Conservation (phyloP, 2,888 invertebrate species). For the Coelopa pilipes region DNA sequence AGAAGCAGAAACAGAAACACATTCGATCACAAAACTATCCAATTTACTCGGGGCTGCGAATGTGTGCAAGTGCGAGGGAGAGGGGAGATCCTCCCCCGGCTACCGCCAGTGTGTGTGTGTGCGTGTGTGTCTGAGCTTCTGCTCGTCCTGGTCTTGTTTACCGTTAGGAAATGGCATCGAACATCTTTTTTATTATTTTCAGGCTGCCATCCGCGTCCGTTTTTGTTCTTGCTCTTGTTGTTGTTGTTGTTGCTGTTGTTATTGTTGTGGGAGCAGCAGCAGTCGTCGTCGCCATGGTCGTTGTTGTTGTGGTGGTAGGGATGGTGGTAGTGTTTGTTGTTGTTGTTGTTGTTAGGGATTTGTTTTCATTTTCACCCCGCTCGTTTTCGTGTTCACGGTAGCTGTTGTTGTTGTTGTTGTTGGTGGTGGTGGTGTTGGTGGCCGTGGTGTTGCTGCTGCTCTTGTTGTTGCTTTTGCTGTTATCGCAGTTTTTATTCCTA, state of each 20-base stretch:
- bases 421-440: neutral
- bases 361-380: slow-evolving; percentile 42
- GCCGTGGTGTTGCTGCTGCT: neutral
- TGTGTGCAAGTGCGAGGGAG: neutral
- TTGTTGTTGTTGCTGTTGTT: slow-evolving; percentile 10
- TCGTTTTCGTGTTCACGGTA: too few species aligned
- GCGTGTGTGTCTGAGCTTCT: neutral
- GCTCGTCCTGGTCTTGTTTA: slow-evolving; percentile 16
- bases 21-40: neutral
- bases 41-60: too few species aligned
- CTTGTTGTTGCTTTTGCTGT: slow-evolving; percentile 41
- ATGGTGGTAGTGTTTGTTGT: slow-evolving; percentile 10
- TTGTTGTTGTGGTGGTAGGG: slow-evolving; percentile 7
- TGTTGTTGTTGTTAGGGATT: slow-evolving; percentile 35
- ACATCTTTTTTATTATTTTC: slow-evolving; percentile 18
- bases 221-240: neutral
- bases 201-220: neutral
- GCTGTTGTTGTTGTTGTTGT: slow-evolving; percentile 5
- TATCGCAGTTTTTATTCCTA: slow-evolving; percentile 45
- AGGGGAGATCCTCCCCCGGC: too few species aligned
- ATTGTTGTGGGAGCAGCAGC: too few species aligned
- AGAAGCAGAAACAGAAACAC: slow-evolving; percentile 12
- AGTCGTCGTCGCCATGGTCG: too few species aligned
- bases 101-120: slow-evolving; percentile 8
- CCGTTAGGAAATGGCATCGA: slow-evolving; percentile 20